Percentiles rank a stretch among this genome's conserved stretches.
phyloP scores from a whole-genome alignment of 2,797 vertebrate species.

The Pseudochromis fuscus region DNA sequence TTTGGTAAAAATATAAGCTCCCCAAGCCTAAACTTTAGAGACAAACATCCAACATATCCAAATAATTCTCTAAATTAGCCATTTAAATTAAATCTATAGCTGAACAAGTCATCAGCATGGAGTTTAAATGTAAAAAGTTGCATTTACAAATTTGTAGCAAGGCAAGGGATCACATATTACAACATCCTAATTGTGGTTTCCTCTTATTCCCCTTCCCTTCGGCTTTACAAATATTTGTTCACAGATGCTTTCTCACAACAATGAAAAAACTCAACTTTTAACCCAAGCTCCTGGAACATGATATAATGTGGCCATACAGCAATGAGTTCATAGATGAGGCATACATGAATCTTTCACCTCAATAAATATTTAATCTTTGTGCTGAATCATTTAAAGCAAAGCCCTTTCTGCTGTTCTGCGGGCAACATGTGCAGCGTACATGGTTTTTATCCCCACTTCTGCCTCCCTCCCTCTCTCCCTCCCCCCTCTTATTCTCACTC shows the following conservation, averaged over 20 bases:
- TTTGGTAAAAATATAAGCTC: neutral
- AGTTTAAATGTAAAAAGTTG: neutral
- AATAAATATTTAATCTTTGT: conserved; percentile 78
- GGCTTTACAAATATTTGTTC: neutral
- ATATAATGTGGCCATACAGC: conserved; percentile 58
- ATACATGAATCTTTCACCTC: conserved; percentile 82
- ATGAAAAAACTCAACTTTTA: neutral
- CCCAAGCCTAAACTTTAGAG: neutral
- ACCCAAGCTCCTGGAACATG: conserved; percentile 31
- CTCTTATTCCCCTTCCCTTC: too few species aligned
- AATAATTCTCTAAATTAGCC: neutral
- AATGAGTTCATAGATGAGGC: conserved; percentile 70
- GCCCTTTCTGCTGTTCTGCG: conserved; percentile 71
- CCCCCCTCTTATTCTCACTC: conserved; percentile 9
- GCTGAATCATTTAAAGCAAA: conserved; percentile 79
- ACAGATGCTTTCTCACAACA: too few species aligned
- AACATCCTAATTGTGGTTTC: too few species aligned
- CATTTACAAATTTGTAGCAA: neutral
- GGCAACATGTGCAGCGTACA: conserved; percentile 64
- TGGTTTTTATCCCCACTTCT: conserved; percentile 43
- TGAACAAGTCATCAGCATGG: neutral
- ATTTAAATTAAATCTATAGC: neutral
- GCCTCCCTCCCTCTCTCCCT: conserved; percentile 8
- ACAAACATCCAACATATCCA: neutral
- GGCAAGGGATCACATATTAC: too few species aligned